Conservation (phyloP, 2,113 vertebrate species). For the Channa maculata region DNA sequence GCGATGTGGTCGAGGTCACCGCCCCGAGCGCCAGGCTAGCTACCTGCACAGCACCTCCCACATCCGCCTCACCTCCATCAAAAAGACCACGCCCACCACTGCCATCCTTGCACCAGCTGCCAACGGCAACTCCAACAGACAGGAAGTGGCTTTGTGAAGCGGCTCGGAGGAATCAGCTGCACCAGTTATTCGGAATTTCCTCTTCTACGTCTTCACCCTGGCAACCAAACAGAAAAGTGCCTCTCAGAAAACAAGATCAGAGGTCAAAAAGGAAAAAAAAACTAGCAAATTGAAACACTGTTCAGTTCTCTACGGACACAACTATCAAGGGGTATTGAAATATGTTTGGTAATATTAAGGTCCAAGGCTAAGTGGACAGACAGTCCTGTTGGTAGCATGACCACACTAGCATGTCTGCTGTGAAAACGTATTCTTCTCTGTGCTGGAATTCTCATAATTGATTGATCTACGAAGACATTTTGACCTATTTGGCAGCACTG, state of each 20-base stretch:
- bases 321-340: not conserved
- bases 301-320: not conserved
- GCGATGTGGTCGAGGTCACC: constrained; percentile 77
- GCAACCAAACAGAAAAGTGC: constrained; percentile 51
- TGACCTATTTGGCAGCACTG: not conserved
- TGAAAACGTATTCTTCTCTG: constrained; percentile 14
- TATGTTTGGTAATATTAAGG: not conserved
- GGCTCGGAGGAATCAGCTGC: not conserved
- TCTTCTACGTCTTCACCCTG: constrained; percentile 15
- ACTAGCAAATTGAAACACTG: not conserved
- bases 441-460: not conserved
- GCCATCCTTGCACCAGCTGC: constrained; percentile 47
- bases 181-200: not conserved
- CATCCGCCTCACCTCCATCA: constrained; percentile 91
- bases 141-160: constrained; percentile 69
- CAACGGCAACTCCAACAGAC: constrained; percentile 58
- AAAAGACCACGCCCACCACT: constrained; percentile 84
- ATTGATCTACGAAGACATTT: constrained; percentile 18
- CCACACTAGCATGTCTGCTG: constrained; percentile 16
- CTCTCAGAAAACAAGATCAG: constrained; percentile 27
- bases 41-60: constrained; percentile 90
- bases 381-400: not conserved
- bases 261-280: not conserved
- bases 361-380: not conserved
- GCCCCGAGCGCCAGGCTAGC: constrained; percentile 84